Evolutionary conservation across 2,888 invertebrate genomes (phyloP).

Genomic region (Lasioglossum vierecki): DNA sequence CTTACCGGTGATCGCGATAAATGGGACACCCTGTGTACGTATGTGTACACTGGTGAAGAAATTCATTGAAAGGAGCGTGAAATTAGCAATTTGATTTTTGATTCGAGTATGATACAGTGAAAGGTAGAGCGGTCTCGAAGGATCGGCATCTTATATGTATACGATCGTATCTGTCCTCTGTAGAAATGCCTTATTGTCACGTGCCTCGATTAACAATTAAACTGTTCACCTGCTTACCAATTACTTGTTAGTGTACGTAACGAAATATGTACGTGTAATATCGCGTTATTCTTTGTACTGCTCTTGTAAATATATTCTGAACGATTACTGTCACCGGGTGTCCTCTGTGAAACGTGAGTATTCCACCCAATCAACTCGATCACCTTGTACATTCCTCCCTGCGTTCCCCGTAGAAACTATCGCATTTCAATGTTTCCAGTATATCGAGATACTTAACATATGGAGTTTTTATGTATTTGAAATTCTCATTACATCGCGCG

Average conservation of each 20-base stretch:
- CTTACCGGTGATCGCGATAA: not conserved
- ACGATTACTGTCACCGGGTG: slow-evolving; percentile 76
- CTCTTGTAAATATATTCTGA: slow-evolving; percentile 81
- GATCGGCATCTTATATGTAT: slow-evolving; percentile 63
- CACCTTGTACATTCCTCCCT: not conserved
- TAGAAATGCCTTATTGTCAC: slow-evolving; percentile 81
- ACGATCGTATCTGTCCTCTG: slow-evolving; percentile 75
- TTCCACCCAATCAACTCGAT: not conserved
- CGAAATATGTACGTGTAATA: slow-evolving; percentile 77
- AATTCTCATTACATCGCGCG: not conserved
- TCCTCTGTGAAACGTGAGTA: slow-evolving; percentile 40
- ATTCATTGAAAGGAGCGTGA: not conserved
- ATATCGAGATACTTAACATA: not conserved
- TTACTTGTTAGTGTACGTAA: slow-evolving; percentile 77
- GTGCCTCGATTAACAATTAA: slow-evolving; percentile 81
- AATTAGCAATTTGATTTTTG: not conserved
- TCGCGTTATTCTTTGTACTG: slow-evolving; percentile 81
- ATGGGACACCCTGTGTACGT: not conserved
- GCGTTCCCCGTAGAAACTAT: not conserved
- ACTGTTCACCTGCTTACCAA: slow-evolving; percentile 80
- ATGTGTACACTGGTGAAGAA: not conserved
- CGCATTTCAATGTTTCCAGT: not conserved
- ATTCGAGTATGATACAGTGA: not conserved
- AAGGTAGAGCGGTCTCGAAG: slow-evolving; percentile 2
- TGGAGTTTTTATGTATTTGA: not conserved